These are phyloP conservation scores for Saccostrea echinata DNA, from an alignment of 1,140 invertebrate species.

Conservation along the genomic window DNA sequence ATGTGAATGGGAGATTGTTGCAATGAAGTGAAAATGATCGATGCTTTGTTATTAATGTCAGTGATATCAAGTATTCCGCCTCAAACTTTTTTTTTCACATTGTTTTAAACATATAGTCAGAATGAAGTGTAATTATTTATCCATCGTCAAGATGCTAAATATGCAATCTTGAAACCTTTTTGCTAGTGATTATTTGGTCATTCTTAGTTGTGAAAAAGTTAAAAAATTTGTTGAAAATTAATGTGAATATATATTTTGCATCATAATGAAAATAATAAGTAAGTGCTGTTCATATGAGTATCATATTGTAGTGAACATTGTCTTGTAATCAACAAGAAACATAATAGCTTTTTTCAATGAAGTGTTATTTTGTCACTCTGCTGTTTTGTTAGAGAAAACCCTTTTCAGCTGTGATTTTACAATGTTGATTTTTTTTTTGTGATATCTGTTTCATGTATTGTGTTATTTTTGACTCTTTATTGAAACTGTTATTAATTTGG, in stretches of 20 bases:
- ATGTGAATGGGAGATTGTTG: conserved; percentile 23
- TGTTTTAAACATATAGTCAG: neutral
- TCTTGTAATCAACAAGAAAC: neutral
- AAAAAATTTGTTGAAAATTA: neutral
- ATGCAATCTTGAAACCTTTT: conserved; percentile 12
- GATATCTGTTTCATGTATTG: conserved; percentile 8
- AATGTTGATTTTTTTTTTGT: conserved; percentile 38
- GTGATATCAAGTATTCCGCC: conserved; percentile 21
- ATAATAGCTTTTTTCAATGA: neutral
- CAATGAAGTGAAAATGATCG: neutral
- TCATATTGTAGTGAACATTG: neutral
- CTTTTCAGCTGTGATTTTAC: conserved; percentile 29
- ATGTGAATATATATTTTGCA: neutral
- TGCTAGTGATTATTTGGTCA: neutral
- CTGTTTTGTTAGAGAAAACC: conserved; percentile 33
- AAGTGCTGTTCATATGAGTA: neutral
- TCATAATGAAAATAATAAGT: neutral
- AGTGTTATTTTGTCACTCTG: conserved; percentile 19
- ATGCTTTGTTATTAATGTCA: conserved; percentile 29
- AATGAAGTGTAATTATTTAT: neutral
- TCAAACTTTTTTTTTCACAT: neutral
- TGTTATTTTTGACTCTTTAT: conserved; percentile 28
- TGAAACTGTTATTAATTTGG: conserved; percentile 13
- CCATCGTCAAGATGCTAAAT: conserved; percentile 3
- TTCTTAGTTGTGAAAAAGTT: neutral